These are phyloP conservation scores for Yasuhikotakia modesta DNA, from an alignment of 2,797 vertebrate species.

Conservation along the genomic window DNA sequence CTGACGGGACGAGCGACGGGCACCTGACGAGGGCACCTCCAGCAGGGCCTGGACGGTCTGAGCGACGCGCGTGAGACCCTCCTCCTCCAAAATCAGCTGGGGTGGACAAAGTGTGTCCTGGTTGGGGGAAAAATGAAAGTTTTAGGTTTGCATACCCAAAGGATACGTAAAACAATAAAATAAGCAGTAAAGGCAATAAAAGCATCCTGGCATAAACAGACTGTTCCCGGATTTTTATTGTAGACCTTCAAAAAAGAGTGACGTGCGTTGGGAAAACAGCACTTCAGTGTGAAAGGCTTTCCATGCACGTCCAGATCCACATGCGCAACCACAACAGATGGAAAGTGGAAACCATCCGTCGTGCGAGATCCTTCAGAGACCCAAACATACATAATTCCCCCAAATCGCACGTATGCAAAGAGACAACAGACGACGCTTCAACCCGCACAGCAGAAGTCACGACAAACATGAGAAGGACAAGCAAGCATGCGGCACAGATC, in stretches of 20 bases:
- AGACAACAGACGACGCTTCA: not conserved
- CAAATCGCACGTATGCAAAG: not conserved
- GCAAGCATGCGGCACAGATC: conserved; percentile 12
- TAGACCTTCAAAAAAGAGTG: not conserved
- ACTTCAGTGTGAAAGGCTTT: not conserved
- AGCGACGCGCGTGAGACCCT: conserved; percentile 78
- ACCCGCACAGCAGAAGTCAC: not conserved
- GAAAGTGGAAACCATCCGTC: conserved; percentile 11
- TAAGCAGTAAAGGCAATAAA: conserved; percentile 14
- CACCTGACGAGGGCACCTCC: conserved; percentile 59
- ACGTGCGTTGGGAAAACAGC: not conserved
- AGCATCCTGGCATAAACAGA: not conserved
- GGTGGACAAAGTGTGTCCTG: conserved; percentile 83
- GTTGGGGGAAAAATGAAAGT: conserved; percentile 29
- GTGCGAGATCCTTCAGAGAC: not conserved
- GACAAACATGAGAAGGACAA: not conserved
- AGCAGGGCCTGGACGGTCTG: conserved; percentile 76
- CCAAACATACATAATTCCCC: not conserved
- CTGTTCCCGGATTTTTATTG: not conserved
- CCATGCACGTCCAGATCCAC: conserved; percentile 16
- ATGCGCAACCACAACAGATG: not conserved
- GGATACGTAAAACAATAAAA: not conserved
- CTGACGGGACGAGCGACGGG: conserved; percentile 59
- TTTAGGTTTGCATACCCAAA: not conserved
- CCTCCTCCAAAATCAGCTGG: conserved; percentile 82